Percentiles rank a stretch among this genome's conserved stretches.
These are phyloP conservation scores for Gymnarchus niloticus DNA, from an alignment of 2,113 vertebrate species.

Conservation along the genomic window DNA sequence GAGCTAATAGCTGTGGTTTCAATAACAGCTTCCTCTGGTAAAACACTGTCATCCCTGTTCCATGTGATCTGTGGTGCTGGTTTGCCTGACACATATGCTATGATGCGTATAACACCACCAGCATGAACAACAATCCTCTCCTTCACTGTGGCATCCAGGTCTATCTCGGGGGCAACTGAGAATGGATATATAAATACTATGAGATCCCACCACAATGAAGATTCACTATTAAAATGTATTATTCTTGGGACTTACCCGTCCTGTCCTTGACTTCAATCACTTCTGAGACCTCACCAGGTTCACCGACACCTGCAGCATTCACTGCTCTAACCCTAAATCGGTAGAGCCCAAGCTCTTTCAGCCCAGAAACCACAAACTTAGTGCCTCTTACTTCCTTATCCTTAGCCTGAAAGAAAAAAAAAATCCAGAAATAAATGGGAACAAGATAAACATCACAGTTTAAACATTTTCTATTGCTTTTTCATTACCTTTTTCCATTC, in stretches of 20 bases:
- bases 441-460: not conserved
- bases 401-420: slow-evolving; percentile 71
- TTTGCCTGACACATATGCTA: slow-evolving; percentile 95
- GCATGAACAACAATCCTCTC: slow-evolving; percentile 96
- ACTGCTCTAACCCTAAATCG: slow-evolving; percentile 89
- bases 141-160: slow-evolving; percentile 86
- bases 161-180: slow-evolving; percentile 86
- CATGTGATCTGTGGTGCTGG: slow-evolving; percentile 82
- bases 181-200: not conserved
- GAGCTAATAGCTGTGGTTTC: slow-evolving; percentile 93
- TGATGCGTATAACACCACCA: slow-evolving; percentile 89
- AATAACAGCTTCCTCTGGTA: slow-evolving; percentile 84
- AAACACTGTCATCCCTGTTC: slow-evolving; percentile 75
- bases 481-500: slow-evolving; percentile 83
- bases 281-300: slow-evolving; percentile 85
- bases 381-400: slow-evolving; percentile 95
- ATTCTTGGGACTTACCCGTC: slow-evolving; percentile 73
- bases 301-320: slow-evolving; percentile 85
- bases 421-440: not conserved
- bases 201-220: not conserved
- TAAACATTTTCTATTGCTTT: not conserved
- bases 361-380: slow-evolving; percentile 80
- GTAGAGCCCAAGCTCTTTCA: slow-evolving; percentile 90
- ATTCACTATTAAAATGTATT: not conserved
- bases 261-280: slow-evolving; percentile 90